Percentiles rank a stretch among this genome's conserved stretches.
These are phyloP conservation scores for Scaeva pyrastri DNA, from an alignment of 2,888 invertebrate species.

Conservation along the genomic window DNA sequence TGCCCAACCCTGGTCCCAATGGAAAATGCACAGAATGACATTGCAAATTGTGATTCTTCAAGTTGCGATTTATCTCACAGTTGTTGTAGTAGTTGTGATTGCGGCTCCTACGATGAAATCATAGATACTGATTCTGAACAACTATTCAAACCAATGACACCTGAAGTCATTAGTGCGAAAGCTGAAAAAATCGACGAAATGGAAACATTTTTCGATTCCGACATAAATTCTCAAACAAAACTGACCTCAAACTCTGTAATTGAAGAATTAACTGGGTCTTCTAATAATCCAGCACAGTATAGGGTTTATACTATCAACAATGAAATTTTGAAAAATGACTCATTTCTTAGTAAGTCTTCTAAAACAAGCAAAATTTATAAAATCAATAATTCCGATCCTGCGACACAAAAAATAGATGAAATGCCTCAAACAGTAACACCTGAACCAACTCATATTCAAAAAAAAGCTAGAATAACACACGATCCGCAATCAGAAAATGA, in stretches of 20 bases:
- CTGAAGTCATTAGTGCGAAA: constrained; percentile 21
- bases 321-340: constrained; percentile 2
- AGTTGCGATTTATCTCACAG: constrained; percentile 8
- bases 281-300: not conserved
- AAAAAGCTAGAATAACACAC: not conserved
- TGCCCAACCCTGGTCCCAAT: constrained; percentile 65
- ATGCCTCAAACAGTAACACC: not conserved
- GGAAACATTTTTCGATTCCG: not conserved
- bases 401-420: not conserved
- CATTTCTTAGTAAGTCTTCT: not conserved
- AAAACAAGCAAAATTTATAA: not conserved
- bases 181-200: not conserved
- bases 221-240: not conserved
- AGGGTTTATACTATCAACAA: constrained; percentile 58
- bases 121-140: not conserved
- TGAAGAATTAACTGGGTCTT: constrained; percentile 17
- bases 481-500: not conserved
- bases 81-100: constrained; percentile 21
- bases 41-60: not conserved
- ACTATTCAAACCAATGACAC: constrained; percentile 8
- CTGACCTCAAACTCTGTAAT: not conserved
- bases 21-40: not conserved
- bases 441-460: not conserved
- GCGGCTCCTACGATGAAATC: not conserved
- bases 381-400: not conserved